Percentiles rank a stretch among this genome's conserved stretches.
phyloP scores from a whole-genome alignment of 1,140 invertebrate species.

The Neodiprion pinetum region DNA sequence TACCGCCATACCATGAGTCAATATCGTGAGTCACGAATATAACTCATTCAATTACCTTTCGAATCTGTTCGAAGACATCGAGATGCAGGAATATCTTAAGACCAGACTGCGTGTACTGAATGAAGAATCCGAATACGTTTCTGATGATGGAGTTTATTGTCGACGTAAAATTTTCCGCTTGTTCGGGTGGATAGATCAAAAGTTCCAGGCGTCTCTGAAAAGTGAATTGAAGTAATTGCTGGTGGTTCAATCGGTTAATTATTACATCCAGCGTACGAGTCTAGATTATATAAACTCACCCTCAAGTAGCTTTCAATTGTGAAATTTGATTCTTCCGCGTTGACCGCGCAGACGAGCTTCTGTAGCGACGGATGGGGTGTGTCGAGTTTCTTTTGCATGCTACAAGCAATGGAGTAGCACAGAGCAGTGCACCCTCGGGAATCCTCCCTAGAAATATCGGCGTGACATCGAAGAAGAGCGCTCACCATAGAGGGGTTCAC shows the following conservation, averaged over 20 bases:
- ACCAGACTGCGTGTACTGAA: slow-evolving; percentile 23
- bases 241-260: too few relatives aligned
- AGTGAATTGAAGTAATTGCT: not conserved
- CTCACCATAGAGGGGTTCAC: slow-evolving; percentile 40
- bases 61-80: slow-evolving; percentile 22
- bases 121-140: slow-evolving; percentile 29
- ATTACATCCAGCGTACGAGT: not conserved
- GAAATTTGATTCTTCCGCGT: slow-evolving; percentile 18
- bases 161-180: slow-evolving; percentile 9
- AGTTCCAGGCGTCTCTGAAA: slow-evolving; percentile 29
- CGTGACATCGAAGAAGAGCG: slow-evolving; percentile 34
- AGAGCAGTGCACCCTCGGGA: slow-evolving; percentile 45
- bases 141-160: slow-evolving; percentile 22
- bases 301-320: slow-evolving; percentile 25
- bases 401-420: slow-evolving; percentile 46
- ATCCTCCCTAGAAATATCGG: slow-evolving; percentile 43
- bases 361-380: slow-evolving; percentile 19
- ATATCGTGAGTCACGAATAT: too few relatives aligned
- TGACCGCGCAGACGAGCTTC: slow-evolving; percentile 17
- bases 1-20: too few relatives aligned
- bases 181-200: slow-evolving; percentile 24
- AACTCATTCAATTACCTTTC: slow-evolving; percentile 7
- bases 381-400: slow-evolving; percentile 29
- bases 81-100: slow-evolving; percentile 27
- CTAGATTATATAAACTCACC: slow-evolving; percentile 14